Evolutionary conservation across 2,888 invertebrate species (phyloP).

Genomic region (Marronus borbonicus): DNA sequence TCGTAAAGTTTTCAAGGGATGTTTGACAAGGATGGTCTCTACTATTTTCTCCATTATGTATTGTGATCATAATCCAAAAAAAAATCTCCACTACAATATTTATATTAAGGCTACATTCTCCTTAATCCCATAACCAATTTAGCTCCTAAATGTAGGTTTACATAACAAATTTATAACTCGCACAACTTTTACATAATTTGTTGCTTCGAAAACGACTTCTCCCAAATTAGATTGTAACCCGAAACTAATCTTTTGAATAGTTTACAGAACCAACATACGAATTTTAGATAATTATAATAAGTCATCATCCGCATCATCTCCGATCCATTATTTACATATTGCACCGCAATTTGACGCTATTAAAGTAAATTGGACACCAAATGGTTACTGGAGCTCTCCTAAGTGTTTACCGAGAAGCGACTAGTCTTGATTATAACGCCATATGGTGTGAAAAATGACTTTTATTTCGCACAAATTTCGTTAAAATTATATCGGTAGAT

Average conservation of each 20-base stretch:
- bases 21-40: too few species aligned
- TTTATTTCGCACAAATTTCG: neutral
- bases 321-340: slow-evolving; percentile 28
- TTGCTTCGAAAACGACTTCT: too few species aligned
- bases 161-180: too few species aligned
- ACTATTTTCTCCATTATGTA: too few species aligned
- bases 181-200: too few species aligned
- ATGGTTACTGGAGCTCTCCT: slow-evolving; percentile 8
- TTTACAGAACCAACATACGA: slow-evolving; percentile 14
- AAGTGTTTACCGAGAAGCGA: slow-evolving; percentile 15
- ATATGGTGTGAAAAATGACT: slow-evolving; percentile 33
- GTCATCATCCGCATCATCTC: neutral
- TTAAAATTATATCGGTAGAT: neutral
- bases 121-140: too few species aligned
- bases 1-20: too few species aligned
- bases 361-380: slow-evolving; percentile 37
- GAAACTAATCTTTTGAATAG: slow-evolving; percentile 6
- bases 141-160: too few species aligned
- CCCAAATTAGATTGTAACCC: too few species aligned
- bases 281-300: neutral
- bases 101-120: too few species aligned
- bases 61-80: too few species aligned
- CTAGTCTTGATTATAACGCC: slow-evolving; percentile 24
- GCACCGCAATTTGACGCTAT: slow-evolving; percentile 19
- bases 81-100: too few species aligned